Base-by-base conservation (phyloP, 2,113 vertebrate genomes). In the Barnardius zonarius region DNA sequence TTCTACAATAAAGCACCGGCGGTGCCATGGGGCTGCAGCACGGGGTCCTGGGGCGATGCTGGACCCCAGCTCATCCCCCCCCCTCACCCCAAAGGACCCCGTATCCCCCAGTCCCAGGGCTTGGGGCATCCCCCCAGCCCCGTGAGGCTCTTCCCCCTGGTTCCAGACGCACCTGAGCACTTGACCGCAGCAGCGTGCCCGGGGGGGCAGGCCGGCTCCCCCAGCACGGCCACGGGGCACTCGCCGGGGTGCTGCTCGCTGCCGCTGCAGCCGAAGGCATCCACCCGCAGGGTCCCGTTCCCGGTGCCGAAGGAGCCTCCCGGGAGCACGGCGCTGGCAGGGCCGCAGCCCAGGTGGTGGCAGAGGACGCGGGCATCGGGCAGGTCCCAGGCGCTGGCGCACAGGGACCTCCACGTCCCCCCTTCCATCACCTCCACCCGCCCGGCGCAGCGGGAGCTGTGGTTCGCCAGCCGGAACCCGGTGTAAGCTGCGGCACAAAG, bases 71-170 rank as follows among this genome's bases (percentile, higher is more conserved):
- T 48, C 52, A 43, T 41, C 48, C 17, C 5, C 10, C 10, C 14
- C 22, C 37, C 23, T 10, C 6, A 0, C 23, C 70, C 72, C 25
- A 3, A 37, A 59, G 14, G 5, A 5, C n/a, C 39, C 57, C 10
- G 17, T 1, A 0, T 9, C 8, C 28, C 13, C 43, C 0, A 0
- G 16, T 25, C 15, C 28, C 8, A 2, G 4, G 6, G 27, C 27
- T 3, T 11, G 6, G 11, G 14, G 9, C 0, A 7, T 10, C 44
- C 69, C 31, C 8, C 31, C 30, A 57, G 20, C 24, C 30, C 37
- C 5, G 4, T 0, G 1, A 23, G 35, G 66, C 10, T 15, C 31
- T 28, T 31, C n/a, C 3, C 24, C 2, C 2, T 0, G 22, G 7
- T 17, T 17, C 49, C 17, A 0, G 5, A 80, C 89, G 1, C 19